Evolutionary conservation across 2,888 invertebrate genomes (phyloP), one percentile per base, ranked within the genome.

Genomic region (Axea sp.): DNA sequence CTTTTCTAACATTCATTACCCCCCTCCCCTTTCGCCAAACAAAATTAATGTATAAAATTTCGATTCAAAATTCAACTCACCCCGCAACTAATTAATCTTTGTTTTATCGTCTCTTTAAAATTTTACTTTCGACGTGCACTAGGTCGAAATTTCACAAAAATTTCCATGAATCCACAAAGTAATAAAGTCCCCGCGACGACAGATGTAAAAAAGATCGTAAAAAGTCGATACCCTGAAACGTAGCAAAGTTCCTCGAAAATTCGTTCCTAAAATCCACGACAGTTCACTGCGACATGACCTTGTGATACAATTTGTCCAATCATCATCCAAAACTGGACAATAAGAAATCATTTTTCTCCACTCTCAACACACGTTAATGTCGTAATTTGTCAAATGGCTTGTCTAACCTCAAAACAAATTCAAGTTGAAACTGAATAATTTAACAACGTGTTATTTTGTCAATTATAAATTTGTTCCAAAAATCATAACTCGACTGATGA

Each of bases 191-290:
- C 22, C 22, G 17, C 41, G 24, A 57, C 31, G 30, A 33, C 57
- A 57, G 41, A 57, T 31, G 55, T 57, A 57, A 41, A 57, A 57
- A 57, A 22, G 31, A 15, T 31, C 22, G 14, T 41, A 53, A 57
- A 57, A 57, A 57, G 41, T 31, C 30, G 28, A 28, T 39, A 28
- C 17, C 28, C n/a, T 11, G 41, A 41, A 57, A 37, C 7, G 39
- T 39, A 28, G 19, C 19, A 15, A 24, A 7, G 8, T 57, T 41
- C 55, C 9, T 4, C 24, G 55, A 43, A 57, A 57, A 57, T 37
- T 3, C 28, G 37, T 26, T 15, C 17, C 37, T 9, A 28, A 51
- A 51, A 24, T 6, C 7, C 3, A 24, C 28, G 5, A n/a, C 8
- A 2, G 24, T 31, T n/a, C 19, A 9, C 19, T 11, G 3, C 15